Evolutionary conservation across 2,888 invertebrate species (phyloP).

Genomic region (Tineola bisselliella): DNA sequence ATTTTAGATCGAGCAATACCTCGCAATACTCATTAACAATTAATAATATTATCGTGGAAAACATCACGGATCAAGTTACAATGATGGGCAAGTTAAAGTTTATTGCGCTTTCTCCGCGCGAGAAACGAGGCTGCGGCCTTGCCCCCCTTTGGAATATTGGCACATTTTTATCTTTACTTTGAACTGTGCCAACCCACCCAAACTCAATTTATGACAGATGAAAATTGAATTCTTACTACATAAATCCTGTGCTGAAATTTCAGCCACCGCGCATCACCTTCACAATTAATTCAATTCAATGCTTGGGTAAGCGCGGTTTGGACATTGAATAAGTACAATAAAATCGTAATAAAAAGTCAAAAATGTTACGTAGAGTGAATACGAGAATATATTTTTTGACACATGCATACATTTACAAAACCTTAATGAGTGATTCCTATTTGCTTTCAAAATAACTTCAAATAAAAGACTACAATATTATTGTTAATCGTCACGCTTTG

Average conservation of each 20-base stretch:
- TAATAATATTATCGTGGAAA: background rate
- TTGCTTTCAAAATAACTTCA: constrained; percentile 24
- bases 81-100: constrained; percentile 11
- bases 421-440: constrained; percentile 2
- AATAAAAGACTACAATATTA: constrained; percentile 31
- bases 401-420: background rate
- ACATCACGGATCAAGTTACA: background rate
- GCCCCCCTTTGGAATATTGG: constrained; percentile 56
- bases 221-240: background rate
- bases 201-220: background rate
- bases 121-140: constrained; percentile 57
- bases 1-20: background rate
- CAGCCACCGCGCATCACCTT: too few species aligned
- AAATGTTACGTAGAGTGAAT: too few species aligned
- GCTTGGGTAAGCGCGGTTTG: too few species aligned
- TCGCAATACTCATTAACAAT: background rate
- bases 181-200: constrained; percentile 10
- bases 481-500: constrained; percentile 22
- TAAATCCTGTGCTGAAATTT: background rate
- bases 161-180: constrained; percentile 52
- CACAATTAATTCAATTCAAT: too few species aligned
- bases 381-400: background rate
- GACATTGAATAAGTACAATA: too few species aligned
- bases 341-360: too few species aligned
- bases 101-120: constrained; percentile 30